Evolutionary conservation across 2,888 invertebrate genomes (phyloP), one percentile per base, ranked within the genome.

Genomic region (Boloria euphrosyne): DNA sequence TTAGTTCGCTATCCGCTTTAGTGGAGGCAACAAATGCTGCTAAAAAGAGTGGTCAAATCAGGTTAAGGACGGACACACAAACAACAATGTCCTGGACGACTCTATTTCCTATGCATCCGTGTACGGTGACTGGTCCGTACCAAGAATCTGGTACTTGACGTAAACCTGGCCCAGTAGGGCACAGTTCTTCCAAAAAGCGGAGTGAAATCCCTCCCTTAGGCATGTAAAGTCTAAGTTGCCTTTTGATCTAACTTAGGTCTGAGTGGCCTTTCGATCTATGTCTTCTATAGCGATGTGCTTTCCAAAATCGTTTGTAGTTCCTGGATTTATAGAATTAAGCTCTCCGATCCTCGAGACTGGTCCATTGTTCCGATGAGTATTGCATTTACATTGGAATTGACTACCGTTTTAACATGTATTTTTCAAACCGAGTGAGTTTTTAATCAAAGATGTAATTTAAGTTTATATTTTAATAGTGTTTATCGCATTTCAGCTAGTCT

Each of bases 81-180:
- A 96, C 96, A 65, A 96, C 96, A 59, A 95, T 95, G 93, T 96
- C 96, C 76, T 95, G 96, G 95, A 96, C 96, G 66, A 97, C 96
- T 72, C 93, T 96, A 81, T 96, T 96, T 87, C 97, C 97, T 68
- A 96, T 96, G 96, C 96, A 96, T 84, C 96, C 96, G 54, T 97
- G 97, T 91, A 95, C 96, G 86, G 96, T 96, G 78, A 96, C 97
- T 71, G 97, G 97, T 73, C 96, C 96, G 68, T 97, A 96, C 89
- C 96, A 96, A 85, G 96, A 96, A 80, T 89, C 93, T 68, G 87
- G 81, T 83, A 89, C 93, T 83, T 93, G 93, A 93, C 93, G 84
- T 78, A 80, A 82, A 81, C 81, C 83, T 17, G 71, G 75, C 77
- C 76, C 76, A 62, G 71, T 71, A 72, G 74, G 73, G 71, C 78